Evolutionary conservation across 2,113 vertebrate genomes (phyloP), one percentile per base, ranked within the genome.

Genomic region (Anarhynchus alexandrinus): DNA sequence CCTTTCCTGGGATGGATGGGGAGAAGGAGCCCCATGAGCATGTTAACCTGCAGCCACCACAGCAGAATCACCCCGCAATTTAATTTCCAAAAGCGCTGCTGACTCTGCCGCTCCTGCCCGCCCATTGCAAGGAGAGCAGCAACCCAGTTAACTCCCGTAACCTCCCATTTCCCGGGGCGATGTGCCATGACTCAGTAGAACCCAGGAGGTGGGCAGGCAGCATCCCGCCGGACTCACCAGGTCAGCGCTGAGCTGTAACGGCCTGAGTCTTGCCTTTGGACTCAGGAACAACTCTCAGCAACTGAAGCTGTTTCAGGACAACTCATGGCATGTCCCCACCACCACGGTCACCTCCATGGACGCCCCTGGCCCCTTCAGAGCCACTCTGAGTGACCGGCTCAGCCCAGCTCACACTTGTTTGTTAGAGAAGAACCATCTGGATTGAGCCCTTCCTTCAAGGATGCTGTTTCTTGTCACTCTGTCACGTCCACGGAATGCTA

Each of bases 401-500:
- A 47, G 77, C 82, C 45, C 40, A 3, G 82, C 65, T 70, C 34
- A 1, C 7, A 1, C 57, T 70, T 2, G 8, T 36, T 88, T 54
- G 19, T 29, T 8, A 26, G 62, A 15, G 74, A 9, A 42, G n/a
- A 80, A 2, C 71, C 45, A 6, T 9, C 20, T 17, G 1, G 59
- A 20, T 2, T 0, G 55, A 86, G 81, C 72, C 36, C 6, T 17
- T 91, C 86, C 94, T 86, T 17, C 81, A 34, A 58, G 84, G 72
- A 27, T 93, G 85, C 90, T 78, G 84, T 17, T 90, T 54, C 76
- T 80, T 83, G 80, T 96, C 95, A 72, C 94, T 84, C 32, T 78
- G 90, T 77, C 93, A 81, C 23, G 10, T 19, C 82, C 82, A 10
- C 34, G 7, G 43, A 30, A 42, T 1, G 10, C 86, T 3, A 22